Evolutionary conservation across 1,140 invertebrate genomes (phyloP), one percentile per base, ranked within the genome.

Genomic region (Diorhabda carinulata): DNA sequence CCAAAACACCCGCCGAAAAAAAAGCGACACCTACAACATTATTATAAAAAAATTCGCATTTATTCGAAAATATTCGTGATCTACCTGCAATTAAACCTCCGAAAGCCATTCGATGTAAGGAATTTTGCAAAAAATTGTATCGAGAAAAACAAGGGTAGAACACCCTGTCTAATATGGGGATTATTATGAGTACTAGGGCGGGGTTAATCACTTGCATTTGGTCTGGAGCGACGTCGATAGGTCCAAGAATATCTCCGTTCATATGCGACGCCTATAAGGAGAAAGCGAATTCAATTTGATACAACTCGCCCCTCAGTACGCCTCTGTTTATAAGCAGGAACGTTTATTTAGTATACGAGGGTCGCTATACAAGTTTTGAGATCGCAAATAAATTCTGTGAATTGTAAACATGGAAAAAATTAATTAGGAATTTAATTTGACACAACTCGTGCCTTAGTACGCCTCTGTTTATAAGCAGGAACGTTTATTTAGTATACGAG

Each of bases 191-290:
- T 56, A 91, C 89, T 43, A 91, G 80, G 3, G 89, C 74, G 2
- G 90, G 87, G 79, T 92, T 92, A 5, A 90, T 70, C 4, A 81
- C 81, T 82, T 89, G 87, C 82, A 91, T 86, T 78, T 91, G 89
- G 77, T 91, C 89, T 0, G 89, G 88, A 43, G 88, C 80, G 44
- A 90, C 80, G 25, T 25, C 25, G 65, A 80, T 76, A 0, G 75
- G 77, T 0, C 78, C 79, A 40, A 83, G 78, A 40, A 90, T 68
- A 45, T 83, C 76, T 10, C 89, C 87, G 78, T 90, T 81, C 87
- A 92, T 89, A 72, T 86, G 79, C 4, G 85, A 85, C 10, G 89
- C 90, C 83, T 92, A 87, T 61, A 90, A 83, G 3, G 40, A 57
- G 57, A 42, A 67, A 43, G 5, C 7, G 8, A 57, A 25, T 56